Evolutionary conservation across 2,113 vertebrate genomes (phyloP).

Genomic region (Dromiciops gliroides): DNA sequence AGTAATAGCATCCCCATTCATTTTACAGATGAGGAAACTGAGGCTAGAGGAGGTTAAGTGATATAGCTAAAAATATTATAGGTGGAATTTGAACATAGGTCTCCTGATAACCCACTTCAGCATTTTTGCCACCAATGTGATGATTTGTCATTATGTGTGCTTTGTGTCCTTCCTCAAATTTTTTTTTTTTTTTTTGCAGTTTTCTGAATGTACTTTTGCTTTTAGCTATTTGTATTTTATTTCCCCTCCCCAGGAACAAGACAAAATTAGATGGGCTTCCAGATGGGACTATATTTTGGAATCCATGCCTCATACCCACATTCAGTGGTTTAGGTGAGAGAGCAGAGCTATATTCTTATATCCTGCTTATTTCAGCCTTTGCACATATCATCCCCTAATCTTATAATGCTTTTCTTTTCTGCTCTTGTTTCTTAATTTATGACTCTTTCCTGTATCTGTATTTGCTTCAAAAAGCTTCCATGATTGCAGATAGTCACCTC

Average conservation of each 20-base stretch:
- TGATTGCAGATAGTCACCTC: not conserved
- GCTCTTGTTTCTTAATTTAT: not conserved
- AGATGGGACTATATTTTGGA: conserved; percentile 99
- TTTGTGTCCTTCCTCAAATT: not conserved
- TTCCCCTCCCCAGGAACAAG: conserved; percentile 87
- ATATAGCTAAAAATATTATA: not conserved
- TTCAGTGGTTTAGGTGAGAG: conserved; percentile 98
- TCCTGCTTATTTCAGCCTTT: not conserved
- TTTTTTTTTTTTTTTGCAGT: not conserved
- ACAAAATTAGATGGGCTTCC: conserved; percentile 95
- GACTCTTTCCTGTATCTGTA: not conserved
- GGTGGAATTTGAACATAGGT: not conserved
- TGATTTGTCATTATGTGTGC: not conserved
- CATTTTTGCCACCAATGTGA: not conserved
- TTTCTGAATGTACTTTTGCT: conserved; percentile 24
- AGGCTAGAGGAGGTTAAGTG: not conserved
- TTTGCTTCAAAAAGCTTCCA: not conserved
- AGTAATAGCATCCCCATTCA: not conserved
- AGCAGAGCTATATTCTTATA: not conserved
- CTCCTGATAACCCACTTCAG: not conserved
- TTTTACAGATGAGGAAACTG: not conserved
- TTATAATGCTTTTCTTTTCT: conserved; percentile 3
- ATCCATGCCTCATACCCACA: conserved; percentile 99
- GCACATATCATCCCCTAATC: not conserved
- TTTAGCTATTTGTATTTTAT: not conserved